These are phyloP conservation scores for Epistrophe eligans DNA, from an alignment of 2,888 invertebrate species.

Conservation along the genomic window DNA sequence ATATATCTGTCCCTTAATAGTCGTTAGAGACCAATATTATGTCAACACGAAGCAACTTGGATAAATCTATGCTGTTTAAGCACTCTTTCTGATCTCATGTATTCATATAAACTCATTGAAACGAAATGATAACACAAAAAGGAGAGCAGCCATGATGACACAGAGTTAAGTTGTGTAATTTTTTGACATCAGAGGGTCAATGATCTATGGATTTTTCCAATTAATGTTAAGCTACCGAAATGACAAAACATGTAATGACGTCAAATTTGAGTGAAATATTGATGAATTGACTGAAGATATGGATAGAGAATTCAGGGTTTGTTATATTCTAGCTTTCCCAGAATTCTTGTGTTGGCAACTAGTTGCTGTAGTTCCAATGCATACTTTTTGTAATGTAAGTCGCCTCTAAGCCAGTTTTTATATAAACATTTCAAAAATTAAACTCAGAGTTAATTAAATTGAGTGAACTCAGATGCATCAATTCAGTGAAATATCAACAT, in stretches of 20 bases:
- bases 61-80: slow-evolving; percentile 28
- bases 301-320: too few relatives aligned
- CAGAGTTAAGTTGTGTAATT: slow-evolving; percentile 8
- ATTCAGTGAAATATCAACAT: too few relatives aligned
- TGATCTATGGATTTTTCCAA: slow-evolving; percentile 14
- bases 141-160: slow-evolving; percentile 2
- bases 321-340: not conserved
- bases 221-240: not conserved
- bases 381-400: too few relatives aligned
- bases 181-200: slow-evolving; percentile 18
- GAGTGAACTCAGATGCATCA: too few relatives aligned
- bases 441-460: too few relatives aligned
- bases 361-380: too few relatives aligned
- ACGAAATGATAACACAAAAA: slow-evolving; percentile 22
- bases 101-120: slow-evolving; percentile 11
- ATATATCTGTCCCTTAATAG: slow-evolving; percentile 15
- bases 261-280: not conserved
- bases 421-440: too few relatives aligned
- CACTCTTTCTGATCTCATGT: not conserved
- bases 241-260: slow-evolving; percentile 11
- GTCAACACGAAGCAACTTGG: slow-evolving; percentile 31
- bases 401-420: too few relatives aligned
- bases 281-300: not conserved
- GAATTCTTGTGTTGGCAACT: not conserved
- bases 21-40: slow-evolving; percentile 38